phyloP scores from a whole-genome alignment of 2,888 invertebrate genomes.

The Diaperis boleti region DNA sequence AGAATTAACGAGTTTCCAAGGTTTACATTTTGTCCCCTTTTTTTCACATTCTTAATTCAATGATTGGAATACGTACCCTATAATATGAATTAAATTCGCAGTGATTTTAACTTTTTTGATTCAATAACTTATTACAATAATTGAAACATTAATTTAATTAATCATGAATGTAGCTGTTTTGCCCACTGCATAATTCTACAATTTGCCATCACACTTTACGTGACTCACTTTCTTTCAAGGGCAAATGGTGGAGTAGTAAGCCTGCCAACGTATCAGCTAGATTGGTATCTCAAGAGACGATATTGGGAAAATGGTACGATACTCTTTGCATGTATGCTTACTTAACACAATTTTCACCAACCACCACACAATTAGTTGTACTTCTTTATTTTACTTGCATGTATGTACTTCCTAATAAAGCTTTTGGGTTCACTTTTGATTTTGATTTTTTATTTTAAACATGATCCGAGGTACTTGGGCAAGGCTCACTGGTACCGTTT shows the following conservation, averaged over 20 bases:
- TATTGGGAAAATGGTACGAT: conserved; percentile 65
- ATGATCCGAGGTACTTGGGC: background rate
- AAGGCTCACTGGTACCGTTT: conserved; percentile 9
- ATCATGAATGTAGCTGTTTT: no score
- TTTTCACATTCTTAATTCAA: no score
- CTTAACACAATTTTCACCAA: conserved; percentile 19
- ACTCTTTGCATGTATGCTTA: conserved; percentile 45
- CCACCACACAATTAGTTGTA: conserved; percentile 16
- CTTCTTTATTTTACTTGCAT: conserved; percentile 45
- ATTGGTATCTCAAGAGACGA: conserved; percentile 70
- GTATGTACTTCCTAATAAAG: conserved; percentile 54
- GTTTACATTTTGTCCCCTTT: no score
- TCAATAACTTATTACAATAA: no score
- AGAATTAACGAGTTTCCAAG: no score
- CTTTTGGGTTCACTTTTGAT: conserved; percentile 48
- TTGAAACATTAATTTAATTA: no score
- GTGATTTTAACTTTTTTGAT: no score
- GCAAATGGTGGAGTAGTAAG: conserved; percentile 71
- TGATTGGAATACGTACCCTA: no score
- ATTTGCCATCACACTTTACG: no score
- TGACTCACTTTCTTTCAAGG: conserved; percentile 64
- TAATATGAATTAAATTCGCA: no score
- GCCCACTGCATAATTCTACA: no score
- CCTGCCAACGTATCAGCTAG: conserved; percentile 71
- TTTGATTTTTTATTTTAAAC: conserved; percentile 44